Evolutionary conservation across 2,113 vertebrate genomes (phyloP).

Genomic region (Pituophis catenifer): DNA sequence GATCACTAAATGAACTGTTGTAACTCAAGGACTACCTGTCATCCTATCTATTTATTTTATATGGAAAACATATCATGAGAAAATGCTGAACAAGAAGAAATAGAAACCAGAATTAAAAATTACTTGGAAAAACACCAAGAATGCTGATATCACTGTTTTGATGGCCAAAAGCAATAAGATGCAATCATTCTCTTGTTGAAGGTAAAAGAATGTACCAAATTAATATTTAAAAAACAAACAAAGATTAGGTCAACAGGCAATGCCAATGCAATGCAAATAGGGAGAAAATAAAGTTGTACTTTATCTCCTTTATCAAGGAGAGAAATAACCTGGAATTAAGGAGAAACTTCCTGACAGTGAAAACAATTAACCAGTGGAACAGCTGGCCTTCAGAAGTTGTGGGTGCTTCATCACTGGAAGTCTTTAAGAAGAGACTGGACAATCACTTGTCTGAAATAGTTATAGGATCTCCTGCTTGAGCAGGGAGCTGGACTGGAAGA

Average conservation of each 20-base stretch:
- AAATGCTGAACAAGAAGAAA: background rate
- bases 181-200: background rate
- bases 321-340: background rate
- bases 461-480: background rate
- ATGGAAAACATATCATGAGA: background rate
- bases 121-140: background rate
- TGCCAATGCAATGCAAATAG: background rate
- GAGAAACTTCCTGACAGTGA: background rate
- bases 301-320: background rate
- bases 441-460: too few relatives aligned
- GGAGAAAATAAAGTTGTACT: background rate
- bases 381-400: too few relatives aligned
- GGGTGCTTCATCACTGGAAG: too few relatives aligned
- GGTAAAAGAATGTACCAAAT: background rate
- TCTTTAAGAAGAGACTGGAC: too few relatives aligned
- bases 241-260: background rate
- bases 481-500: background rate
- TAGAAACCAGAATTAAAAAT: background rate
- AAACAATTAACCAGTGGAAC: background rate
- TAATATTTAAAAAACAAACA: background rate
- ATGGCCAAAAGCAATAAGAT: background rate
- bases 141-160: background rate
- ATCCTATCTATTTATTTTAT: background rate
- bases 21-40: background rate
- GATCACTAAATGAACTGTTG: background rate